phyloP scores from a whole-genome alignment of 2,888 invertebrate species.

The Papilio demoleus region DNA sequence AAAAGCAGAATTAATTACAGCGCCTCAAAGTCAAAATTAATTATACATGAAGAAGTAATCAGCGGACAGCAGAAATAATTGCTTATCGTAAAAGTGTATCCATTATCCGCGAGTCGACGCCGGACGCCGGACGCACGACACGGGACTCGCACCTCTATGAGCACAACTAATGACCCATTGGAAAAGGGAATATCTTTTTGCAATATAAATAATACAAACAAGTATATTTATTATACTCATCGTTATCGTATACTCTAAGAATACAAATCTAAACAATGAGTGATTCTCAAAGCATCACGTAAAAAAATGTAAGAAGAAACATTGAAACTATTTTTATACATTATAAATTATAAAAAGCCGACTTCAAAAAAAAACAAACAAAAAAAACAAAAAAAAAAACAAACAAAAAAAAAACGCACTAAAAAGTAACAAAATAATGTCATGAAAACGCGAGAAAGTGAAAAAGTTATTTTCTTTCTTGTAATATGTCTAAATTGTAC shows the following conservation, averaged over 20 bases:
- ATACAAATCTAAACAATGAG: neutral
- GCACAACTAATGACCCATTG: conserved; percentile 34
- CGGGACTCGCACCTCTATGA: conserved; percentile 13
- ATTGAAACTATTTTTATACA: neutral
- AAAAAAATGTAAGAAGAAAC: neutral
- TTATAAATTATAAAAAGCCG: too few species aligned
- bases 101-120: conserved; percentile 37
- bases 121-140: conserved; percentile 14
- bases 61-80: conserved; percentile 40
- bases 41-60: conserved; percentile 40
- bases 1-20: conserved; percentile 35
- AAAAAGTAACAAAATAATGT: too few species aligned
- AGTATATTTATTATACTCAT: neutral
- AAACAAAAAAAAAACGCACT: too few species aligned
- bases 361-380: too few species aligned
- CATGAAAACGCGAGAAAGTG: too few species aligned
- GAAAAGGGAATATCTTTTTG: conserved; percentile 17
- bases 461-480: too few species aligned
- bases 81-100: conserved; percentile 41
- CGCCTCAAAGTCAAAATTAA: conserved; percentile 37
- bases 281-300: neutral
- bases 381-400: too few species aligned
- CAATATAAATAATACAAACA: neutral
- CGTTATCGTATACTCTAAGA: neutral
- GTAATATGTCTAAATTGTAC: too few species aligned